Percentiles rank a stretch among this genome's conserved stretches.
phyloP scores from a whole-genome alignment of 2,888 invertebrate species.

The Hydriomena furcata region DNA sequence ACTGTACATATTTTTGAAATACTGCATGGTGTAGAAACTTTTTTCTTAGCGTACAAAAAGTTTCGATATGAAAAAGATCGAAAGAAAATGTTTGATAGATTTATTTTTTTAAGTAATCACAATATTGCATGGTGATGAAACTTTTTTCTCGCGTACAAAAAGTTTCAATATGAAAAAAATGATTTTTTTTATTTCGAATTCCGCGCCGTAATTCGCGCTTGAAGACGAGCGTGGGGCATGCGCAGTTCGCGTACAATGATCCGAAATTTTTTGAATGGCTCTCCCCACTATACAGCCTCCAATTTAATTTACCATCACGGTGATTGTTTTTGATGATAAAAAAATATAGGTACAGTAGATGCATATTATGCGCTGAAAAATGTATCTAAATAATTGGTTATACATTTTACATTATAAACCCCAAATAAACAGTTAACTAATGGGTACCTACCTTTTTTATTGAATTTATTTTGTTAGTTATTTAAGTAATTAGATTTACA shows the following conservation, averaged over 20 bases:
- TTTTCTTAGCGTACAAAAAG: neutral
- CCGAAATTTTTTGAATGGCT: constrained; percentile 52
- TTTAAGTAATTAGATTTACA: neutral
- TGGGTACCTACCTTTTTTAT: too few species aligned
- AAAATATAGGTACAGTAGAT: too few species aligned
- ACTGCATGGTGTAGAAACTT: neutral
- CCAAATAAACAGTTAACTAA: too few species aligned
- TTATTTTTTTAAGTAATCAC: neutral
- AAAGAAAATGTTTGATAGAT: too few species aligned
- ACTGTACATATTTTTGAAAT: neutral
- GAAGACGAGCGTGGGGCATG: constrained; percentile 67
- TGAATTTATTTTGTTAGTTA: too few species aligned
- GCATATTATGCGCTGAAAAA: too few species aligned
- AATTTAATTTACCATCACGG: constrained; percentile 49
- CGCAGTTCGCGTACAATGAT: constrained; percentile 67
- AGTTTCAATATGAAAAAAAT: constrained; percentile 1
- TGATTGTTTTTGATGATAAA: constrained; percentile 41
- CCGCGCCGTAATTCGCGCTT: constrained; percentile 59
- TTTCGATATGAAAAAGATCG: neutral
- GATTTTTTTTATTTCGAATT: constrained; percentile 42
- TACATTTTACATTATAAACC: too few species aligned
- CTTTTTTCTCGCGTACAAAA: neutral
- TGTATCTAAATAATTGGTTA: too few species aligned
- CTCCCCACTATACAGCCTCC: constrained; percentile 62
- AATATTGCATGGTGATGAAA: neutral